Evolutionary conservation across 2,888 invertebrate genomes (phyloP).

Genomic region (Opisthograptis luteolata): DNA sequence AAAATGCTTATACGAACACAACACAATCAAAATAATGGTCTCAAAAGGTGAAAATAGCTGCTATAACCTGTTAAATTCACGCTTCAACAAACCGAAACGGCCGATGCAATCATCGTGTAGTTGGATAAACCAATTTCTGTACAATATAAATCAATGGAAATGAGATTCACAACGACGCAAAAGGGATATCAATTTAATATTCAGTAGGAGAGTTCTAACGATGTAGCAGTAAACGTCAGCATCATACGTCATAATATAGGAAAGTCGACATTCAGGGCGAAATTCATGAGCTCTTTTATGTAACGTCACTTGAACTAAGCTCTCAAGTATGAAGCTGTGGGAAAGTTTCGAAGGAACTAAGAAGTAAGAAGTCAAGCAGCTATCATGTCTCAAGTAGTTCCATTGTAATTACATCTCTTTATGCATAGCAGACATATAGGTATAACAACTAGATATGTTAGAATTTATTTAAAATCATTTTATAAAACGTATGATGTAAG

Average conservation of each 20-base stretch:
- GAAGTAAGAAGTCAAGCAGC: slow-evolving; percentile 60
- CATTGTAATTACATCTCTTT: slow-evolving; percentile 35
- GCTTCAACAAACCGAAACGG: slow-evolving; percentile 60
- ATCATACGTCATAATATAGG: slow-evolving; percentile 48
- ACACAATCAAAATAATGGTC: slow-evolving; percentile 29
- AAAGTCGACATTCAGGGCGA: slow-evolving; percentile 48
- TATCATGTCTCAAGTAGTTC: slow-evolving; percentile 43
- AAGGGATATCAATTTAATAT: slow-evolving; percentile 55
- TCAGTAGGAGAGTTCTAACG: slow-evolving; percentile 46
- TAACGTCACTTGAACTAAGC: slow-evolving; percentile 62
- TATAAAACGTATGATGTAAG: too few species aligned
- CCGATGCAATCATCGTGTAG: slow-evolving; percentile 61
- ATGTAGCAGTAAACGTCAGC: slow-evolving; percentile 48
- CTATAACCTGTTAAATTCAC: slow-evolving; percentile 51
- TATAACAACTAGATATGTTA: not conserved
- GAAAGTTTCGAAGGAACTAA: slow-evolving; percentile 62
- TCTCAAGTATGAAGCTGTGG: slow-evolving; percentile 53
- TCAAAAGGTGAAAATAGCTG: slow-evolving; percentile 36
- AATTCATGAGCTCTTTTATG: slow-evolving; percentile 63
- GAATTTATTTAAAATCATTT: too few species aligned
- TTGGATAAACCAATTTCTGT: slow-evolving; percentile 63
- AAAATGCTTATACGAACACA: slow-evolving; percentile 19
- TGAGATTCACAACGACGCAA: slow-evolving; percentile 46
- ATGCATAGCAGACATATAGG: not conserved
- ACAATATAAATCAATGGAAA: slow-evolving; percentile 62